Evolutionary conservation across 2,113 vertebrate genomes (phyloP).

Genomic region (Morone saxatilis): DNA sequence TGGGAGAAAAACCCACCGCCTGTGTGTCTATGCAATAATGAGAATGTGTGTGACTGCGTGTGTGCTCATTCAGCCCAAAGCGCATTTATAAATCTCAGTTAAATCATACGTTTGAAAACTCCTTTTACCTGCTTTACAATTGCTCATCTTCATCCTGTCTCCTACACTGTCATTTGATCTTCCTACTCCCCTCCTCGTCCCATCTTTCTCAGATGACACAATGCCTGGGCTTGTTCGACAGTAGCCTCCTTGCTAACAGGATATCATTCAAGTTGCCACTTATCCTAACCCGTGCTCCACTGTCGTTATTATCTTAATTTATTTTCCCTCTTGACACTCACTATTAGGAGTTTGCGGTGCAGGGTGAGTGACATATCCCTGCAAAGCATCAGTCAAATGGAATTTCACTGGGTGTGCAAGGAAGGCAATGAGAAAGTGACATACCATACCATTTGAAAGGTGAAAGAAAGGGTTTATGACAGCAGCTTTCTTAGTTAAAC

Average conservation of each 20-base stretch:
- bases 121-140: conserved; percentile 35
- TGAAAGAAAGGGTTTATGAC: conserved; percentile 26
- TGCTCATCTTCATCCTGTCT: conserved; percentile 51
- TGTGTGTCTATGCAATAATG: neutral
- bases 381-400: conserved; percentile 54
- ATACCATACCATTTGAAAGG: neutral
- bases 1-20: conserved; percentile 24
- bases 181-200: neutral
- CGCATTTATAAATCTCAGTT: conserved; percentile 39
- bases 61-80: conserved; percentile 47
- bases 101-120: conserved; percentile 60
- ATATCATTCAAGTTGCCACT: conserved; percentile 67
- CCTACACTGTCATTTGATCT: conserved; percentile 63
- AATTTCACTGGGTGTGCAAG: conserved; percentile 56
- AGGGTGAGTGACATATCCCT: conserved; percentile 47
- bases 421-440: neutral
- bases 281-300: conserved; percentile 37
- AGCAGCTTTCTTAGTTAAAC: conserved; percentile 15
- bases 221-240: conserved; percentile 64
- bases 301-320: conserved; percentile 64
- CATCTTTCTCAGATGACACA: conserved; percentile 47
- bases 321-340: conserved; percentile 57
- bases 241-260: conserved; percentile 50
- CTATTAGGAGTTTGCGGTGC: conserved; percentile 43
- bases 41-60: conserved; percentile 12